Base-by-base conservation (phyloP, 2,113 vertebrate genomes). In the Sorex fumeus region DNA sequence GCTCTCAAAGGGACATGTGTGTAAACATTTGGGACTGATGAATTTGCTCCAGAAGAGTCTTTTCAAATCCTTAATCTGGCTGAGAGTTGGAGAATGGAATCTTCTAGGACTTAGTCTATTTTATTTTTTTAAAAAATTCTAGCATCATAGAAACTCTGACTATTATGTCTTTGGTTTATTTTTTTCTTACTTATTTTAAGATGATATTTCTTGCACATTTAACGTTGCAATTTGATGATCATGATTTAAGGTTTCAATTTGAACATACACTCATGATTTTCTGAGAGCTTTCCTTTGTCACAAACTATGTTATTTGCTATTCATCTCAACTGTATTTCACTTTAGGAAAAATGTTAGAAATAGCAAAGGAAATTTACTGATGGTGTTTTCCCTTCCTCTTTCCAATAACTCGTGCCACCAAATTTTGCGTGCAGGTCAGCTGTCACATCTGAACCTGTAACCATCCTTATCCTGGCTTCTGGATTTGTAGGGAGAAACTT, bases 281-380 rank as follows among this genome's bases (percentile, higher is more conserved):
- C n/a, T 66, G 16, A 43, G 64, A 76, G 64, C 6, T 74, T 74
- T 8, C 21, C 3, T 72, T 74, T 53, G 62, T 77, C 4, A 82
- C 2, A 15, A 50, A 19, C 27, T 76, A 30, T 77, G 84, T 45
- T 60, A 84, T 9, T 83, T 36, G 8, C 34, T 87, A 71, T 43
- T 72, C 4, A 86, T 78, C 87, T 92, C 80, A 47, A 71, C 6
- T 78, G 6, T 72, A 47, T 36, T 93, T 78, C 15, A 21, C 16
- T 88, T 47, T 40, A 81, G 67, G 43, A 60, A 69, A 69, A 87
- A 34, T 50, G 8, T 57, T 82, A 75, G 71, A 27, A 34, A 45
- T 15, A 3, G 13, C 13, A 40, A 21, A 88, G 43, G 23, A 71
- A 50, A 57, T 34, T 23, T 8, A 25, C 60, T 25, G 25, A 16